Evolutionary conservation across 2,888 invertebrate species (phyloP).

Genomic region (Eilema griseolum): DNA sequence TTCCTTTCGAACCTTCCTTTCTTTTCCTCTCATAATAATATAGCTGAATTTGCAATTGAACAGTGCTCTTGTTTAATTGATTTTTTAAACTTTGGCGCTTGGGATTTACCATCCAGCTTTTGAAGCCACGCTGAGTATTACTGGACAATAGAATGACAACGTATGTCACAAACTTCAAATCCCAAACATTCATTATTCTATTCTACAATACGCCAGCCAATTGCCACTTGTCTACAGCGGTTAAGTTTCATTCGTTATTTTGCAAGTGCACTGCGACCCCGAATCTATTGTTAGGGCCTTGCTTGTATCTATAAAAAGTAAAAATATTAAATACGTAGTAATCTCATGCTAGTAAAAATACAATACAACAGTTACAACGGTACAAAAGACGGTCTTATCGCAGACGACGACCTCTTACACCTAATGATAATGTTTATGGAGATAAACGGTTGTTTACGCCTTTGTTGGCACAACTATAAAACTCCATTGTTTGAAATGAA

Average conservation of each 20-base stretch:
- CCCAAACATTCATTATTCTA: no score
- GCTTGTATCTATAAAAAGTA: background rate
- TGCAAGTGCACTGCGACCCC: background rate
- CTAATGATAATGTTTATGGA: slow-evolving; percentile 7
- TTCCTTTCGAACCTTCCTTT: background rate
- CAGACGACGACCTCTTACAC: background rate
- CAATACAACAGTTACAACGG: background rate
- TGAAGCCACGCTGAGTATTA: no score
- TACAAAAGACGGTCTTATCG: background rate
- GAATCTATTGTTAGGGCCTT: background rate
- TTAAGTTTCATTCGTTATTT: no score
- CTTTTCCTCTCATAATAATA: no score
- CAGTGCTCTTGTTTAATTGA: no score
- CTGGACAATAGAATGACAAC: no score
- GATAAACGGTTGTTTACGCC: slow-evolving; percentile 8
- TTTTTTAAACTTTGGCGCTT: no score
- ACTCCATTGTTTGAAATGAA: slow-evolving; percentile 1
- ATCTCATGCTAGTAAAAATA: background rate
- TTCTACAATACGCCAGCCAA: no score
- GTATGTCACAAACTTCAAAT: no score
- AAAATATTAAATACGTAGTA: background rate
- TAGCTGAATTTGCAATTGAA: no score
- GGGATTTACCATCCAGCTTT: no score
- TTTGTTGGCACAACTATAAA: background rate
- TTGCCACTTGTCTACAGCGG: no score